These are phyloP conservation scores for Parotia lawesii DNA, from an alignment of 2,113 vertebrate species.

Conservation along the genomic window DNA sequence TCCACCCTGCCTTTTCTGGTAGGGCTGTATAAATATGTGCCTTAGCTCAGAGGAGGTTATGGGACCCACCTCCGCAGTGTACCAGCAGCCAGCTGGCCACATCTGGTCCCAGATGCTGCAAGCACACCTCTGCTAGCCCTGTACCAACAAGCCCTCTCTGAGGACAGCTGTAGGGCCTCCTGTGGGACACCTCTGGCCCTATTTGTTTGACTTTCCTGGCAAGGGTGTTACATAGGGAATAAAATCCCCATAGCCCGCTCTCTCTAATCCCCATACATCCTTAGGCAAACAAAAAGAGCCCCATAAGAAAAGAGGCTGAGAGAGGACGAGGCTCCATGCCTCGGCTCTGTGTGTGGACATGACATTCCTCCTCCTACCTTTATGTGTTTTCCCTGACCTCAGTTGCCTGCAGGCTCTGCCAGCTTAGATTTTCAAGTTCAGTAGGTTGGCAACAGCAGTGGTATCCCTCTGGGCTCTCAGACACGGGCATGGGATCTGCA, in stretches of 20 bases:
- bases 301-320: not conserved
- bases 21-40: not conserved
- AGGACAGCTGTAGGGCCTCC: not conserved
- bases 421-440: not conserved
- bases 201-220: not conserved
- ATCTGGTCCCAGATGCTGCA: not conserved
- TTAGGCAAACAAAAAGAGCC: not conserved
- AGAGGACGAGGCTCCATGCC: not conserved
- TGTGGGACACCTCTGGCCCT: not conserved
- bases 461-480: not conserved
- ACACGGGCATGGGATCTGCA: not conserved
- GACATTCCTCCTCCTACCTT: not conserved
- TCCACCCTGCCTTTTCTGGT: conserved; percentile 35
- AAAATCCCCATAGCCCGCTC: not conserved
- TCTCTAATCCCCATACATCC: not conserved
- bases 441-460: not conserved
- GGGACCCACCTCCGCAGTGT: not conserved
- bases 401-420: not conserved
- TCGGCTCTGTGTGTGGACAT: not conserved
- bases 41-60: not conserved
- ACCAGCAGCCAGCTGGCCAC: not conserved
- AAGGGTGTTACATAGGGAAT: not conserved
- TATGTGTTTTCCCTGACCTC: not conserved
- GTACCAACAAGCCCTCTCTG: not conserved
- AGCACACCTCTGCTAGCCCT: not conserved